Evolutionary conservation across 2,113 vertebrate species (phyloP), one percentile per base, ranked within the genome.

Genomic region (Rissa tridactyla): DNA sequence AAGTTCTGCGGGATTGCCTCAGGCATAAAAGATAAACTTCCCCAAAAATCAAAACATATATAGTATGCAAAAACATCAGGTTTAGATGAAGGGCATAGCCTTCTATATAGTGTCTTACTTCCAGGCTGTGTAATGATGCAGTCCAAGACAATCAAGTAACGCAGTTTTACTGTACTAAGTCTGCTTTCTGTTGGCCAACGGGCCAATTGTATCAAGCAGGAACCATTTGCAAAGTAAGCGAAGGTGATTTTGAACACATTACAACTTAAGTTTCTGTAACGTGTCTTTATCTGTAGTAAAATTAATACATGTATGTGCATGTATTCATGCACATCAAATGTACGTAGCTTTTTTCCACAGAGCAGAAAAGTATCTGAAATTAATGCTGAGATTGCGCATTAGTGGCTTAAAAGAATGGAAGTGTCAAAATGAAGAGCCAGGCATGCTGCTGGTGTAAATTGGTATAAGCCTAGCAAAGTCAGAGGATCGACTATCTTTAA

Each of bases 271-370:
- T 58, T 82, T 65, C 36, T 79, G 21, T 78, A 20, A 9, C 2
- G 0, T 10, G 6, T 73, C 16, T 40, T 69, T 57, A 40, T 23
- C 27, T 51, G 5, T 34, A 42, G 36, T 52, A 16, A 0, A 0
- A 34, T n/a, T 73, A 40, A 58, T 32, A 83, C 14, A 6, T 21
- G 10, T 8, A 17, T 44, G 32, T 84, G 23, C 15, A 3, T 60
- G 9, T 68, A 19, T 72, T 38, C 23, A 6, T 90, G 3, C 13
- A 13, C 11, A 26, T 54, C 2, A 23, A 57, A 18, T 38, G 2
- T 16, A 36, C 2, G 1, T 58, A 42, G 26, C 26, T 68, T 62
- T 55, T 22, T 86, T 60, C 42, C 40, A 49, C 34, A 69, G 54
- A 69, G 25, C 26, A 58, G 46, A 70, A 90, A 78, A 22, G 15